A percentile compares a stretch with the other conserved stretches of the same genome.
Conservation (phyloP, 2,888 invertebrate genomes). For the Aphidoletes aphidimyza region DNA sequence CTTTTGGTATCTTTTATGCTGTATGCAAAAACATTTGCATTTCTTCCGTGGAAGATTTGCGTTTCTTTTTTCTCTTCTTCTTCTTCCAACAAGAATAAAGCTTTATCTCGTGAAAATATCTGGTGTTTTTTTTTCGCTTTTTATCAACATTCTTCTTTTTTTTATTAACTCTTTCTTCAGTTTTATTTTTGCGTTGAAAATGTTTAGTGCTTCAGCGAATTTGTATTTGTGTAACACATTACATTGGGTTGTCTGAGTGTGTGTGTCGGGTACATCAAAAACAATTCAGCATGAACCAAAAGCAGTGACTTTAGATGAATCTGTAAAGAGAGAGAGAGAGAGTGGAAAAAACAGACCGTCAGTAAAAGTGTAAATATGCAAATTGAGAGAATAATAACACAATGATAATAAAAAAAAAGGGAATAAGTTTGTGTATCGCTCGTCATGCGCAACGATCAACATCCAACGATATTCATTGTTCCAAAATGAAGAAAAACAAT, state of each 20-base stretch:
- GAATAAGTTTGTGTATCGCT: background rate
- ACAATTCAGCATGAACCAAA: background rate
- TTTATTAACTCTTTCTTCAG: slow-evolving; percentile 7
- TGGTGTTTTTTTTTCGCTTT: background rate
- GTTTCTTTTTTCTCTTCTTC: background rate
- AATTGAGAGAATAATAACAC: slow-evolving; percentile 18
- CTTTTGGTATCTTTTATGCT: background rate
- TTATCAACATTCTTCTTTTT: too few relatives aligned
- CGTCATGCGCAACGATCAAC: background rate
- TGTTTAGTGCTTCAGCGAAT: background rate
- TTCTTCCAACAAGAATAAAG: background rate
- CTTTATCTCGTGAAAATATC: background rate
- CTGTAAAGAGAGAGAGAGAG: background rate
- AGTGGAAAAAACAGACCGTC: background rate
- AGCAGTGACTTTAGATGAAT: background rate
- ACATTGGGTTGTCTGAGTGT: too few relatives aligned
- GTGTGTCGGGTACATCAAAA: background rate
- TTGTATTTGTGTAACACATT: background rate
- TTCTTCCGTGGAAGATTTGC: background rate
- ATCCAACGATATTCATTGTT: too few relatives aligned
- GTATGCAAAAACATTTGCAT: background rate
- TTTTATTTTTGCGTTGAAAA: background rate
- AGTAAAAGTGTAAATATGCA: slow-evolving; percentile 2
- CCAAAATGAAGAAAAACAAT: background rate
- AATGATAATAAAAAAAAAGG: background rate